Percentiles rank a stretch among this genome's conserved stretches.
phyloP scores from a whole-genome alignment of 23 tunicate genomes.

The Trididemnum miniatum region DNA sequence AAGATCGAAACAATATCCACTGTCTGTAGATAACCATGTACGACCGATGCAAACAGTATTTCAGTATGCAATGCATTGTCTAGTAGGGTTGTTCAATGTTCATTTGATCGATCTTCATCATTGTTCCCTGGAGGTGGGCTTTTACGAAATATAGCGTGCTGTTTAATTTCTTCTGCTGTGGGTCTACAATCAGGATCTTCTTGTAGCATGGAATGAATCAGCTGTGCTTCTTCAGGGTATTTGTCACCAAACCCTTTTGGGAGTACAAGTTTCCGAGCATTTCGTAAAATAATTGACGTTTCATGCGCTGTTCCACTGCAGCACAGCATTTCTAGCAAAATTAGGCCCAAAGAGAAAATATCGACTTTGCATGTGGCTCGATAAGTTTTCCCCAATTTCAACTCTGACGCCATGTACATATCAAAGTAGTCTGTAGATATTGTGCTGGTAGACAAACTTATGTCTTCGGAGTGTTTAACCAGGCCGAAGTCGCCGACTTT shows the following conservation, averaged over 20 bases:
- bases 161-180: not conserved
- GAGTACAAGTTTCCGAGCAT: not conserved
- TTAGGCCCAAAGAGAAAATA: not conserved
- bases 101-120: too few species aligned
- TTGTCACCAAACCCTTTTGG: not conserved
- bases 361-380: not conserved
- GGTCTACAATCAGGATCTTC: not conserved
- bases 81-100: too few species aligned
- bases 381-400: not conserved
- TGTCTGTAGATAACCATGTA: too few species aligned
- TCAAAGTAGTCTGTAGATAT: not conserved
- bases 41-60: too few species aligned
- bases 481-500: not conserved
- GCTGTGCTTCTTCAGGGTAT: not conserved
- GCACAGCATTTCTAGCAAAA: not conserved
- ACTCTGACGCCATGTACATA: not conserved
- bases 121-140: too few species aligned
- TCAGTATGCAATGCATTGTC: too few species aligned
- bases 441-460: not conserved
- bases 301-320: not conserved
- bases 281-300: not conserved
- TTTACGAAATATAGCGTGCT: too few species aligned
- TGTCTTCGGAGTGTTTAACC: not conserved
- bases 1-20: too few species aligned
- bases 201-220: not conserved